A percentile compares a stretch with the other conserved stretches of the same genome.
Conservation (phyloP, 2,113 vertebrate species). For the chimpanzee (Pan troglodytes) region NHGRI_mPanTro3-v2.1_pri NC_072407.2:108258501-108259000, state of each 20-base stretch:
- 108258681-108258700: not conserved
- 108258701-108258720: not conserved
- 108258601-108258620: not conserved
- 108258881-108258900: not conserved
- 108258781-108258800: not conserved
- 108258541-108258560: not conserved
- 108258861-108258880: not conserved
- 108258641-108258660: not conserved
- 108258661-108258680: not conserved
- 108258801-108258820: not conserved
- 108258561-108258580: not conserved
- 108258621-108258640: not conserved
- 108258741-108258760: not conserved
- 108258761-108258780: not conserved
- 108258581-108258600: not conserved
- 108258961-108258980: not conserved
- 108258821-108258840: not conserved
- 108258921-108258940: not conserved
- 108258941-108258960: not conserved
- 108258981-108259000: not conserved
- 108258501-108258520: not conserved
- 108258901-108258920: not conserved
- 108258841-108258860: not conserved
- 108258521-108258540: not conserved
- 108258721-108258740: not conserved